Evolutionary conservation across 2,113 vertebrate genomes (phyloP).

Genomic region (Cottus gobio): DNA sequence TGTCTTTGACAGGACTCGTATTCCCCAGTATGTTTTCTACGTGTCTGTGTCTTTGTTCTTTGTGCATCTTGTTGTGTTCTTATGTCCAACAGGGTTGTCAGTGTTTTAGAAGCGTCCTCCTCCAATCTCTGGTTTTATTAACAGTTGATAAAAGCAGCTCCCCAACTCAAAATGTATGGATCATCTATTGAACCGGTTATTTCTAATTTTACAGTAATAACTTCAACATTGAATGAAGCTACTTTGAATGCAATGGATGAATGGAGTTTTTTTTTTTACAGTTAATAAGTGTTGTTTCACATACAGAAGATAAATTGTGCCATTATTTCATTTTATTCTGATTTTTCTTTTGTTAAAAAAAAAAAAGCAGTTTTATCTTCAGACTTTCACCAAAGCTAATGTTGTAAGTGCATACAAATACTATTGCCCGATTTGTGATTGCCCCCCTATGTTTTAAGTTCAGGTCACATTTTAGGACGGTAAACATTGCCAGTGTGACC

Average conservation of each 20-base stretch:
- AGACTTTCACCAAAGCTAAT: not conserved
- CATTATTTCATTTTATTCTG: not conserved
- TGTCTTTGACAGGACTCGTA: constrained; percentile 59
- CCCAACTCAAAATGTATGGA: constrained; percentile 28
- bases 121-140: constrained; percentile 68
- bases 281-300: constrained; percentile 7
- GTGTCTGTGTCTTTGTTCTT: constrained; percentile 66
- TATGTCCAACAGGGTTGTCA: constrained; percentile 40
- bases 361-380: not conserved
- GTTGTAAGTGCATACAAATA: not conserved
- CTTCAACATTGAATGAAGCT: constrained; percentile 6
- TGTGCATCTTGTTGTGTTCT: constrained; percentile 65
- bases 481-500: constrained; percentile 9
- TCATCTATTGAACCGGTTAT: constrained; percentile 17
- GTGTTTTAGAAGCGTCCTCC: constrained; percentile 46
- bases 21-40: constrained; percentile 40
- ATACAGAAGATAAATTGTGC: not conserved
- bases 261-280: constrained; percentile 4
- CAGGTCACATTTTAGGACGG: constrained; percentile 10
- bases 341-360: not conserved
- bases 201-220: constrained; percentile 10
- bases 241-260: constrained; percentile 25
- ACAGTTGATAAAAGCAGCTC: constrained; percentile 24
- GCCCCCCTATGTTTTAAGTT: not conserved
- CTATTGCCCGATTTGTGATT: not conserved